Evolutionary conservation across 1,140 invertebrate species (phyloP).

Genomic region (Oreohelix idahoensis): DNA sequence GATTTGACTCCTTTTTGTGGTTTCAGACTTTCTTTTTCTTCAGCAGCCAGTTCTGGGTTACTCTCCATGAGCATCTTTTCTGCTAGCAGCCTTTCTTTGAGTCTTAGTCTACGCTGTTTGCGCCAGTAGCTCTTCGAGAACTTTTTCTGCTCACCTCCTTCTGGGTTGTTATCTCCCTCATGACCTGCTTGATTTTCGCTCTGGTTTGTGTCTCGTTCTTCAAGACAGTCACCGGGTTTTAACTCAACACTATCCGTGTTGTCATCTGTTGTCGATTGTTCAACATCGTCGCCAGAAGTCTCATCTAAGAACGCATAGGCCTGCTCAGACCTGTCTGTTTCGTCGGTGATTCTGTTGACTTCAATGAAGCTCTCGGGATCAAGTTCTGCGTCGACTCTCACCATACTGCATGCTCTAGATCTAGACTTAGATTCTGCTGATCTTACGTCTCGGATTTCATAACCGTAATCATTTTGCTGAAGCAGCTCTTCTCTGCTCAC

Average conservation of each 20-base stretch:
- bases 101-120: conserved; percentile 26
- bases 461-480: not conserved
- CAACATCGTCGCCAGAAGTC: no score
- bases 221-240: not conserved
- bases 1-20: conserved; percentile 29
- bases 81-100: conserved; percentile 27
- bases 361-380: not conserved
- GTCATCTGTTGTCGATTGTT: not conserved
- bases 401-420: not conserved
- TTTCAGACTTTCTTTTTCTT: conserved; percentile 21
- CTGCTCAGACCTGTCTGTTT: not conserved
- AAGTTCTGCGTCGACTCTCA: not conserved
- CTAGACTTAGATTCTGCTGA: not conserved
- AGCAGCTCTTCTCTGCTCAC: not conserved
- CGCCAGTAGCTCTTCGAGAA: conserved; percentile 36
- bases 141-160: conserved; percentile 27
- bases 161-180: not conserved
- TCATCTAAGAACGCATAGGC: not conserved
- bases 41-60: conserved; percentile 12
- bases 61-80: conserved; percentile 35
- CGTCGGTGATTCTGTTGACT: not conserved
- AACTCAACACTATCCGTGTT: not conserved
- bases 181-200: not conserved
- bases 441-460: not conserved
- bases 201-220: not conserved